phyloP scores from a whole-genome alignment of 2,888 invertebrate species.

The Scaptomyza cyrtandrae region DNA sequence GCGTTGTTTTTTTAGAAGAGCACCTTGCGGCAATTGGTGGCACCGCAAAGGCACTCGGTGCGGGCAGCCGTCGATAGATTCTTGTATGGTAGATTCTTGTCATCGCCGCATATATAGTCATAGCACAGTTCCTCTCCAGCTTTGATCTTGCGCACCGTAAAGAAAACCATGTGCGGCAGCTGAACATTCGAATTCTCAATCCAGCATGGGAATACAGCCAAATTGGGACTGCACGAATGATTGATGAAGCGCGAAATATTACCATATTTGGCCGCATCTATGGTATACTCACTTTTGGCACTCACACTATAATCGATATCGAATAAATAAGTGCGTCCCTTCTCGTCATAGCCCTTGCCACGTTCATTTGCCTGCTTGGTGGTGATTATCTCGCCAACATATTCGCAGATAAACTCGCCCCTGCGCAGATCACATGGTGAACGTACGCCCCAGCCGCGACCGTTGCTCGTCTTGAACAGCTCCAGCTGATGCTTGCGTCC shows the following conservation, averaged over 20 bases:
- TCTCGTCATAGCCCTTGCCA: slow-evolving; percentile 93
- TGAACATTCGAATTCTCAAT: slow-evolving; percentile 94
- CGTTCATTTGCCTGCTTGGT: slow-evolving; percentile 95
- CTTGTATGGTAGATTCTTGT: slow-evolving; percentile 83
- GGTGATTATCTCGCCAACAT: slow-evolving; percentile 97
- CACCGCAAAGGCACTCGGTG: slow-evolving; percentile 90
- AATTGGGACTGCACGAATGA: slow-evolving; percentile 97
- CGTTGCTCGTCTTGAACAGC: slow-evolving; percentile 94
- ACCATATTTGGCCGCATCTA: slow-evolving; percentile 95
- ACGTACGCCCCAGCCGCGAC: slow-evolving; percentile 97
- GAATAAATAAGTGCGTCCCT: slow-evolving; percentile 95
- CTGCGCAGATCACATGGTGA: slow-evolving; percentile 89
- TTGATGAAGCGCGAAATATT: slow-evolving; percentile 98
- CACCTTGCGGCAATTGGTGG: slow-evolving; percentile 90
- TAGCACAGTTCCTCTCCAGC: slow-evolving; percentile 95
- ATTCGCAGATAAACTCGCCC: slow-evolving; percentile 95
- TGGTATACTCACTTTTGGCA: slow-evolving; percentile 91
- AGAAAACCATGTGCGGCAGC: slow-evolving; percentile 94
- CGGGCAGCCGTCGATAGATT: slow-evolving; percentile 85
- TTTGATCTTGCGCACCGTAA: slow-evolving; percentile 92
- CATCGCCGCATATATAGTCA: slow-evolving; percentile 89
- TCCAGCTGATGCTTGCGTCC: slow-evolving; percentile 90
- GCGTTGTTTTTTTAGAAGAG: slow-evolving; percentile 86
- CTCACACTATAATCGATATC: slow-evolving; percentile 95
- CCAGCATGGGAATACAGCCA: slow-evolving; percentile 96